Conservation (phyloP, 2,113 vertebrate genomes). For the Antennarius striatus region DNA sequence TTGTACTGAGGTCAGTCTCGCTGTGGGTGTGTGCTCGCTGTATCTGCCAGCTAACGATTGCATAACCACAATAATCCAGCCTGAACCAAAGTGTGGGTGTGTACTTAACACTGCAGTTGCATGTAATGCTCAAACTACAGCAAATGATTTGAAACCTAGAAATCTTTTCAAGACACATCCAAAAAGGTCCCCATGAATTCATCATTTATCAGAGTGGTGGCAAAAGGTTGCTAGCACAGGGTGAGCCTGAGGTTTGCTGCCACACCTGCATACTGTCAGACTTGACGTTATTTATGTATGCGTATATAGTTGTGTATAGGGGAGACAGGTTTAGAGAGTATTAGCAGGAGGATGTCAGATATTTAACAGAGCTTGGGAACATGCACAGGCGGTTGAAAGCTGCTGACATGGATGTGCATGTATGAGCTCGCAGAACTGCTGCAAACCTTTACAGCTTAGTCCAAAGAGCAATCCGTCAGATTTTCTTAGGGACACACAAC, state of each 20-base stretch:
- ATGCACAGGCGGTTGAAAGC: slow-evolving; percentile 30
- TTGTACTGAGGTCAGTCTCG: not conserved
- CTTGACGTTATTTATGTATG: not conserved
- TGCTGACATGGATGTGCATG: not conserved
- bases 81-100: slow-evolving; percentile 59
- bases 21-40: slow-evolving; percentile 59
- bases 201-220: not conserved
- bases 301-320: too few species aligned
- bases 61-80: slow-evolving; percentile 52
- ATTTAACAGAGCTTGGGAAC: slow-evolving; percentile 4
- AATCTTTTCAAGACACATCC: not conserved
- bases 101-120: slow-evolving; percentile 31
- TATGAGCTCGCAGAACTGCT: not conserved
- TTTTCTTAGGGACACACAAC: too few species aligned
- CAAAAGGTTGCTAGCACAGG: slow-evolving; percentile 20
- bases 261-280: slow-evolving; percentile 41
- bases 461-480: not conserved
- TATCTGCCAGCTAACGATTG: slow-evolving; percentile 61
- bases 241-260: slow-evolving; percentile 38
- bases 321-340: not conserved
- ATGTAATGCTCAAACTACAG: slow-evolving; percentile 27
- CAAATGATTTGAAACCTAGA: slow-evolving; percentile 52
- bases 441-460: not conserved
- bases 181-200: slow-evolving; percentile 9
- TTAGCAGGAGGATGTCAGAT: slow-evolving; percentile 28